Conservation (phyloP, 2,888 invertebrate species). For the Nemapogon koenigi region DNA sequence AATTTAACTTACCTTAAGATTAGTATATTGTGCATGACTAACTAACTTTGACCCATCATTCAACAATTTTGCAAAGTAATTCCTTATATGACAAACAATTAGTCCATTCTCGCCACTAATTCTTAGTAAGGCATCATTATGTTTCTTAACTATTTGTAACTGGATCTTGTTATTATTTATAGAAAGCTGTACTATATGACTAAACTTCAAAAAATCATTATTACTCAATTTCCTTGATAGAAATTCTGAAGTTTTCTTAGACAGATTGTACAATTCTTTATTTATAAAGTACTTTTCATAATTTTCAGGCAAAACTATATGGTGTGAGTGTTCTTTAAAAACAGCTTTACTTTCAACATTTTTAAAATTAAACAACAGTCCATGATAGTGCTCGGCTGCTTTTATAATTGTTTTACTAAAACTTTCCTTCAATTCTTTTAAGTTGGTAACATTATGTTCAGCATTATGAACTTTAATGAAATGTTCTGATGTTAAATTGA, state of each 20-base stretch:
- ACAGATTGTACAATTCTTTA: constrained; percentile 17
- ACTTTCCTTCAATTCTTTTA: constrained; percentile 23
- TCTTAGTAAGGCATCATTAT: constrained; percentile 30
- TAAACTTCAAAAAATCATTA: constrained; percentile 32
- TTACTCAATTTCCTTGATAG: constrained; percentile 26
- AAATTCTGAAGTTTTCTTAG: constrained; percentile 23
- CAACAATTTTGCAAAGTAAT: constrained; percentile 33
- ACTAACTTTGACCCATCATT: constrained; percentile 28
- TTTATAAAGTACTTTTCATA: constrained; percentile 27
- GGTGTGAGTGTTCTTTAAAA: constrained; percentile 25
- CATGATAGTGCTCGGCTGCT: constrained; percentile 22
- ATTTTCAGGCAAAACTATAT: constrained; percentile 31
- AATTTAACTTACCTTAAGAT: constrained; percentile 30
- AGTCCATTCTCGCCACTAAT: constrained; percentile 27
- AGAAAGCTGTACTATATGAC: constrained; percentile 23
- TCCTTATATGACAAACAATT: constrained; percentile 29
- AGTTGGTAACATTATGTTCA: constrained; percentile 15
- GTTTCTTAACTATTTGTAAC: constrained; percentile 21
- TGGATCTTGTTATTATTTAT: constrained; percentile 15
- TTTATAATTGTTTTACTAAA: constrained; percentile 26
- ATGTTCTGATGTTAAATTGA: constrained; percentile 31
- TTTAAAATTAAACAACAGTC: constrained; percentile 26
- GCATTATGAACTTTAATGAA: constrained; percentile 28
- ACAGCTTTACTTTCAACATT: constrained; percentile 11
- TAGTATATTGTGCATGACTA: constrained; percentile 28